Base-by-base conservation (phyloP, 2,888 invertebrate genomes). In the Sussaba pulchella region DNA sequence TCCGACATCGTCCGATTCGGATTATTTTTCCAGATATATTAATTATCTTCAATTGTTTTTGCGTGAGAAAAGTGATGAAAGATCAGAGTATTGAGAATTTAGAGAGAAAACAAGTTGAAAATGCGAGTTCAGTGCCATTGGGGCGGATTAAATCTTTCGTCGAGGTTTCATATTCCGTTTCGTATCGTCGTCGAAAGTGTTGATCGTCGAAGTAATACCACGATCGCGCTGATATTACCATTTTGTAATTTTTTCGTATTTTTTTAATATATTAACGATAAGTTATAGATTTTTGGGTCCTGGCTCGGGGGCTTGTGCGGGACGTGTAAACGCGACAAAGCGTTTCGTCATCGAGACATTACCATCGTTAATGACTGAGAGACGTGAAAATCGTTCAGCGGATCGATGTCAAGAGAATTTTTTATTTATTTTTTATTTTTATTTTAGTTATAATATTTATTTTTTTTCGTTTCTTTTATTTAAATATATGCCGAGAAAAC, bases 101-200 rank as follows among this genome's bases (percentile, higher is more conserved):
- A n/a, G 17, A 71, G 64, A 57, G 64, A 5, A 81, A 43, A 76
- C 72, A 80, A 84, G 67, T 76, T 74, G 61, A 39, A 73, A 84
- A 82, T 80, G 80, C 83, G 85, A 85, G 82, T 82, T 83, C 85
- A 84, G 86, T 86, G 85, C 85, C 86, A 85, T 85, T 78, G 81
- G 83, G 82, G 81, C 59, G 57, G 45, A 61, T 31, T 64, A 39
- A 78, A 78, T 83, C 61, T 78, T 72, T 84, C 77, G 81, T 85
- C 81, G 79, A 82, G 72, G 81, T 84, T 6, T 31, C 78, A 82
- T 81, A 31, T 71, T 52, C 52, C 31, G 59, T 71, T 21, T 57
- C 52, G 83, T 82, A 72, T 43, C 43, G 45, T 80, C 66, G 71
- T 80, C 64, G 57, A 59, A 41, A 64, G 57, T 69, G 39, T 52